phyloP scores from a whole-genome alignment of 2,888 invertebrate species.

The Nesidiocoris tenuis region DNA sequence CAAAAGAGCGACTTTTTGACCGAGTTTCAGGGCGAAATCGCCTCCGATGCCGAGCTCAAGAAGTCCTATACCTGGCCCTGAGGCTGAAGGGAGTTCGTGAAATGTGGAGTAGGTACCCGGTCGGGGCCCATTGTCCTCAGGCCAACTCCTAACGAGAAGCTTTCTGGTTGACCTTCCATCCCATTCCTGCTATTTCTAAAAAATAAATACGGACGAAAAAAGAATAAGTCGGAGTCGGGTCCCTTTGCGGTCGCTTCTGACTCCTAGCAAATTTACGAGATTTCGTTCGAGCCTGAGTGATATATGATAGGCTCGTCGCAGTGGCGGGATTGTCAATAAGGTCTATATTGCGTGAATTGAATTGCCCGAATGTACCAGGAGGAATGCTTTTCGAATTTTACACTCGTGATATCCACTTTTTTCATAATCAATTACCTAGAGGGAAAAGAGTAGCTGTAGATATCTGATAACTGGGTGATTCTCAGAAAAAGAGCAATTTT shows the following conservation, averaged over 20 bases:
- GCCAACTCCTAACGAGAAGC: constrained; percentile 27
- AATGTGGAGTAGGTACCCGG: constrained; percentile 17
- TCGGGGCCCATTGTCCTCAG: constrained; percentile 27
- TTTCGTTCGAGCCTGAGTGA: not conserved
- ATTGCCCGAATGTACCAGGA: too few species aligned
- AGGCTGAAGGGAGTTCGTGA: constrained; percentile 5
- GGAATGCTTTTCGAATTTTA: too few species aligned
- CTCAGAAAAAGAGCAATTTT: too few species aligned
- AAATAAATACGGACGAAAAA: too few species aligned
- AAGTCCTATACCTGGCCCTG: constrained; percentile 17
- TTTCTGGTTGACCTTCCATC: constrained; percentile 38
- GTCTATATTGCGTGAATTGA: too few species aligned
- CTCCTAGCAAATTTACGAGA: constrained; percentile 15
- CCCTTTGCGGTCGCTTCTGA: not conserved
- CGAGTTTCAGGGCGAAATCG: too few species aligned
- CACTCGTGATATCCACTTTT: too few species aligned
- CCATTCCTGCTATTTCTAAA: constrained; percentile 24
- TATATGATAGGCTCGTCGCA: not conserved
- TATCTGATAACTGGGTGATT: too few species aligned
- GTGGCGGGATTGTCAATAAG: not conserved
- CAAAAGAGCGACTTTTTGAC: too few species aligned
- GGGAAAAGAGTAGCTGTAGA: too few species aligned
- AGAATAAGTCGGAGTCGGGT: constrained; percentile 2
- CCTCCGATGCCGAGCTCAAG: too few species aligned
- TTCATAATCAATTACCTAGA: too few species aligned